A percentile compares a stretch with the other conserved stretches of the same genome.
phyloP scores from a whole-genome alignment of 2,797 vertebrate species.

The Squalus acanthias region DNA sequence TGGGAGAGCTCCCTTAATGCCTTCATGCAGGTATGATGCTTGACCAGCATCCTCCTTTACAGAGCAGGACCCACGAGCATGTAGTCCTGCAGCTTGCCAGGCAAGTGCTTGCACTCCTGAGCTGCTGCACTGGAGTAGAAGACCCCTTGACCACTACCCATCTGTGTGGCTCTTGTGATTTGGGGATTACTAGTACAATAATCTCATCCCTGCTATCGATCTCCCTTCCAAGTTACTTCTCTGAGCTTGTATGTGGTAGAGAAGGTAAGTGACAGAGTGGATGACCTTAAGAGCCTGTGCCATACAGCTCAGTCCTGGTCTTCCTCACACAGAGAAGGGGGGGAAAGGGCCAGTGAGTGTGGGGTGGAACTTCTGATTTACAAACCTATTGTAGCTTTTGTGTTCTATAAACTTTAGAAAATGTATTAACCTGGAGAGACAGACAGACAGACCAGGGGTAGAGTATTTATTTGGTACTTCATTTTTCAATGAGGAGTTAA shows the following conservation, averaged over 20 bases:
- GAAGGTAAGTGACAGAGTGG: neutral
- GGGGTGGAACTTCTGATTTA: neutral
- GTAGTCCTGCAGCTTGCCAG: neutral
- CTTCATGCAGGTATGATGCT: neutral
- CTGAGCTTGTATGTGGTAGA: neutral
- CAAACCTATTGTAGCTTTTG: neutral
- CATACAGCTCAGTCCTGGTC: too few species aligned
- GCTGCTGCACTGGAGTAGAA: neutral
- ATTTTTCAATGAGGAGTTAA: too few species aligned
- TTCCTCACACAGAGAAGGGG: too few species aligned
- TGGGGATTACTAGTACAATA: neutral
- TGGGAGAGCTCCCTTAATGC: neutral
- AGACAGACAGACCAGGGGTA: too few species aligned
- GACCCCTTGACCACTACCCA: neutral
- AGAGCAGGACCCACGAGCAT: neutral
- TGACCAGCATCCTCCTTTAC: neutral
- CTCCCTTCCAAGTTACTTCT: too few species aligned
- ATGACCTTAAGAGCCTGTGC: too few species aligned
- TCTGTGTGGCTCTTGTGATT: neutral
- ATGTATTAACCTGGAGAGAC: neutral
- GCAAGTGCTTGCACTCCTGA: neutral
- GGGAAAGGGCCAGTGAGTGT: too few species aligned
- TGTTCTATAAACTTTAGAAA: neutral
- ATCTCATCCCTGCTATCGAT: neutral
- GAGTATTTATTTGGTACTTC: too few species aligned